Evolutionary conservation across 2,888 invertebrate species (phyloP).

Genomic region (Campopleginae sp.): DNA sequence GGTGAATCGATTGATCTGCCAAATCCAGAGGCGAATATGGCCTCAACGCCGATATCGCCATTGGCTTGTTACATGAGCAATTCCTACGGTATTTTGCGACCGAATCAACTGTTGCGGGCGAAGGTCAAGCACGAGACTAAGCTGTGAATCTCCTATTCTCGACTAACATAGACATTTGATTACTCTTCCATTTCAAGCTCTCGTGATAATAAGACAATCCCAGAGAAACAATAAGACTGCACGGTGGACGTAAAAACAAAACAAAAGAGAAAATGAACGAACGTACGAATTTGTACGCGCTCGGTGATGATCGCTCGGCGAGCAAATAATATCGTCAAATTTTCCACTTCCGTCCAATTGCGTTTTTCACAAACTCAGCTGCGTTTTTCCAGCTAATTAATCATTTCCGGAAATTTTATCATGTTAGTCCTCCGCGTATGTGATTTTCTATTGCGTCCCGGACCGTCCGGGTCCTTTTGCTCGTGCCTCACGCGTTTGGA

Average conservation of each 20-base stretch:
- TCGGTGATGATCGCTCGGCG: neutral
- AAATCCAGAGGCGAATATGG: slow-evolving; percentile 70
- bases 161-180: neutral
- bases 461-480: too few species aligned
- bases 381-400: neutral
- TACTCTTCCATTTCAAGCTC: neutral
- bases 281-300: slow-evolving; percentile 1
- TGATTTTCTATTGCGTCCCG: too few species aligned
- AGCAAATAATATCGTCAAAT: neutral
- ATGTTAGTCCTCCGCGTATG: too few species aligned
- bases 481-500: too few species aligned
- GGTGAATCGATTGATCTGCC: slow-evolving; percentile 69
- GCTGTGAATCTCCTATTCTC: slow-evolving; percentile 71
- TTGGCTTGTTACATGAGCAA: slow-evolving; percentile 76
- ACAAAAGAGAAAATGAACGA: neutral
- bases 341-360: slow-evolving; percentile 18
- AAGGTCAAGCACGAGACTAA: slow-evolving; percentile 83
- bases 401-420: neutral
- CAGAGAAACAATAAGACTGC: slow-evolving; percentile 60
- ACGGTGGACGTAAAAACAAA: slow-evolving; percentile 12
- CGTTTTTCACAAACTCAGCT: neutral
- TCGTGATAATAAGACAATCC: slow-evolving; percentile 14
- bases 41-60: slow-evolving; percentile 69
- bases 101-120: slow-evolving; percentile 79
- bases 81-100: slow-evolving; percentile 77